Percentiles rank a stretch among this genome's conserved stretches.
These are phyloP conservation scores for Hedya salicella DNA, from an alignment of 2,888 invertebrate species.

Conservation along the genomic window DNA sequence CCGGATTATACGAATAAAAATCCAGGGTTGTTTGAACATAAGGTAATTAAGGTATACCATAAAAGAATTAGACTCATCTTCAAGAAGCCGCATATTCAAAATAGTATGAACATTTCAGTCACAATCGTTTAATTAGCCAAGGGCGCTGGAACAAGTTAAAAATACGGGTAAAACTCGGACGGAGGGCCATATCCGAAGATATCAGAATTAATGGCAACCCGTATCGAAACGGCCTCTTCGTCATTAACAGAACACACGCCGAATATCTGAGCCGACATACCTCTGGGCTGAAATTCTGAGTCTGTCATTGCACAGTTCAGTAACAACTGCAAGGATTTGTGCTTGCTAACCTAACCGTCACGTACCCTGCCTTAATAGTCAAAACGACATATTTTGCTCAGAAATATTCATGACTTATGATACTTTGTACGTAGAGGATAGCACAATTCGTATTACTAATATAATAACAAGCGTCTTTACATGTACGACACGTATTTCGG, in stretches of 20 bases:
- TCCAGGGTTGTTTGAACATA: too few species aligned
- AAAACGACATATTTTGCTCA: not conserved
- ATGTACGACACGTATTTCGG: too few species aligned
- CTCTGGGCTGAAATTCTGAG: constrained; percentile 18
- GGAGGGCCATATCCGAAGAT: not conserved
- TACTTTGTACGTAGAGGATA: too few species aligned
- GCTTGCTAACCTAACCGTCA: constrained; percentile 8
- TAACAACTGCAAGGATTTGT: constrained; percentile 6
- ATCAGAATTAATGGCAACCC: not conserved
- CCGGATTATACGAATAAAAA: too few species aligned
- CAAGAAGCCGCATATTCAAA: too few species aligned
- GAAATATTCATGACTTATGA: too few species aligned
- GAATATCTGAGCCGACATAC: constrained; percentile 10
- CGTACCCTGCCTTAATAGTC: not conserved
- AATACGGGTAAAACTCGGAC: too few species aligned
- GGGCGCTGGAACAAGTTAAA: too few species aligned
- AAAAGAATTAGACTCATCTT: too few species aligned
- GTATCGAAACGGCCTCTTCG: not conserved
- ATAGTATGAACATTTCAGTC: too few species aligned
- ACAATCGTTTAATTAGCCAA: too few species aligned
- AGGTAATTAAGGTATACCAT: too few species aligned
- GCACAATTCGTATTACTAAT: not conserved
- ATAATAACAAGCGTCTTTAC: not conserved
- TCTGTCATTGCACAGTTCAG: constrained; percentile 31
- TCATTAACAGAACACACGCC: constrained; percentile 5